phyloP scores from a whole-genome alignment of 2,797 vertebrate species.

The Sciurus carolinensis region DNA sequence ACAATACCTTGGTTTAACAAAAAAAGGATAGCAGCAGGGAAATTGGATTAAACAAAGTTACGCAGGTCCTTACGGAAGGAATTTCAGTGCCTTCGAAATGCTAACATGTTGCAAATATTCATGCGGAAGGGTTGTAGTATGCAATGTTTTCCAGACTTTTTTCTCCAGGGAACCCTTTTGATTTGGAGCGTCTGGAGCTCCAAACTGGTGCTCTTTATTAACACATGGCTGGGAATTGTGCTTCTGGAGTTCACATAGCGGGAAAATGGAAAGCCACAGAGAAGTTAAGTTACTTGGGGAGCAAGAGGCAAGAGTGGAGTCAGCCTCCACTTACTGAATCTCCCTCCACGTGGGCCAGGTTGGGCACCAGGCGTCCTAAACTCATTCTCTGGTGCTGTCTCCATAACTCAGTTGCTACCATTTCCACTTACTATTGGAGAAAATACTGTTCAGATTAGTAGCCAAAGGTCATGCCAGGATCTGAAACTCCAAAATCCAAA shows the following conservation, averaged over 20 bases:
- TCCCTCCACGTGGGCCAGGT: not conserved
- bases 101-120: not conserved
- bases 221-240: not conserved
- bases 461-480: not conserved
- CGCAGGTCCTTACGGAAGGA: not conserved
- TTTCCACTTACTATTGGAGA: not conserved
- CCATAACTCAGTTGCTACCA: not conserved
- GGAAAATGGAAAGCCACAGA: not conserved
- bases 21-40: too few species aligned
- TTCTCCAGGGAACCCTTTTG: not conserved
- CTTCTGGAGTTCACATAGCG: not conserved
- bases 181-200: not conserved
- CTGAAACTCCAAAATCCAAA: not conserved
- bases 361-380: not conserved
- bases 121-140: not conserved
- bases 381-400: not conserved
- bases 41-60: slow-evolving; percentile 30
- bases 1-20: too few species aligned
- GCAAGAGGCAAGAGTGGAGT: not conserved
- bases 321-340: not conserved
- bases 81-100: not conserved
- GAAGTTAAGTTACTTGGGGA: not conserved
- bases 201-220: not conserved
- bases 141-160: not conserved
- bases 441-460: not conserved